Evolutionary conservation across 2,888 invertebrate species (phyloP).

Genomic region (Drosophila ezoana): DNA sequence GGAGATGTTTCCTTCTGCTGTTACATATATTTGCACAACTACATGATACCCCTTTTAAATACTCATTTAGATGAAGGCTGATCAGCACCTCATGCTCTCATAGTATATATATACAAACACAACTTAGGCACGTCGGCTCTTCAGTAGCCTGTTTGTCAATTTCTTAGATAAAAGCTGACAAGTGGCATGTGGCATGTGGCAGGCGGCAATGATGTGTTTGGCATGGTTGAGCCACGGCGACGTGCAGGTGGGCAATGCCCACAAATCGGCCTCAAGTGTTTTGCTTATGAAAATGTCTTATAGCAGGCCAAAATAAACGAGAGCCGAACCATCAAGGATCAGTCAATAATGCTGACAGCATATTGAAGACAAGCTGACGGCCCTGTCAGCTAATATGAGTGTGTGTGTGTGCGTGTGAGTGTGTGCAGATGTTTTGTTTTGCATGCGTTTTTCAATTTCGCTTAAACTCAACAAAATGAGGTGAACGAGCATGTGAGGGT

Average conservation of each 20-base stretch:
- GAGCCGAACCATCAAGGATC: slow-evolving; percentile 60
- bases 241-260: slow-evolving; percentile 38
- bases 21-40: no score
- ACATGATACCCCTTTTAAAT: no score
- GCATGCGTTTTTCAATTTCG: slow-evolving; percentile 65
- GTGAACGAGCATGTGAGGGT: slow-evolving; percentile 18
- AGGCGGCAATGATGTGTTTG: slow-evolving; percentile 39
- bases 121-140: background rate
- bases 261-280: slow-evolving; percentile 60
- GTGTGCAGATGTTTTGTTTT: background rate
- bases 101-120: background rate
- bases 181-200: slow-evolving; percentile 58
- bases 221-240: slow-evolving; percentile 47
- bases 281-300: slow-evolving; percentile 64
- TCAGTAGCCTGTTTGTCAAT: slow-evolving; percentile 10
- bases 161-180: slow-evolving; percentile 68
- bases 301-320: slow-evolving; percentile 7
- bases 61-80: no score
- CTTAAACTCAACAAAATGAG: slow-evolving; percentile 45
- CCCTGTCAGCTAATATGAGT: slow-evolving; percentile 51
- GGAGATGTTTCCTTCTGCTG: no score
- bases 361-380: slow-evolving; percentile 72
- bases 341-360: slow-evolving; percentile 75
- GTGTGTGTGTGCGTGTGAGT: background rate
- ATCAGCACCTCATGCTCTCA: no score